A percentile compares a stretch with the other conserved stretches of the same genome.
These are phyloP conservation scores for Anthrax anthrax DNA, from an alignment of 2,888 invertebrate species.

Conservation along the genomic window DNA sequence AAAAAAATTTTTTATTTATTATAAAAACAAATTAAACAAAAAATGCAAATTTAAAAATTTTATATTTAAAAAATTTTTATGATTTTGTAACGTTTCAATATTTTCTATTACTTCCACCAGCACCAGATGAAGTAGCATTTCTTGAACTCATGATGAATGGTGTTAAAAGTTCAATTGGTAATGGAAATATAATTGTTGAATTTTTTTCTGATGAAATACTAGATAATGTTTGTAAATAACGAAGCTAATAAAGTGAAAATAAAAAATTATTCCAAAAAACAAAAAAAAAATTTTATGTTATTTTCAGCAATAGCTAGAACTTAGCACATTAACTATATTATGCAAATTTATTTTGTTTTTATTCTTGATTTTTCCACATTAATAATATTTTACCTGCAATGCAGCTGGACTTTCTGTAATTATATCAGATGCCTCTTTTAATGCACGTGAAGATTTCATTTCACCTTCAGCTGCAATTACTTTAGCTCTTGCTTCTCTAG, in stretches of 20 bases:
- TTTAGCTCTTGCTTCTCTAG: conserved; percentile 64
- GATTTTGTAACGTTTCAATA: no score
- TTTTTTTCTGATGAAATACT: conserved; percentile 89
- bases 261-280: background rate
- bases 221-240: conserved; percentile 81
- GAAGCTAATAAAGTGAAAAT: conserved; percentile 38
- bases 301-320: no score
- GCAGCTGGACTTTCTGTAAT: conserved; percentile 62
- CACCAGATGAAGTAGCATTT: background rate
- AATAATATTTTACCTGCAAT: conserved; percentile 34
- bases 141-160: conserved; percentile 19
- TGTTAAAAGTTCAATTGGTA: conserved; percentile 66
- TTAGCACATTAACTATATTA: no score
- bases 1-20: no score
- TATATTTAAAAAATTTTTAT: no score
- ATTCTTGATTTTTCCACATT: no score
- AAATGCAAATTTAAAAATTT: no score
- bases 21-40: no score
- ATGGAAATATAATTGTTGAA: conserved; percentile 85
- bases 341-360: background rate
- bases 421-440: conserved; percentile 73
- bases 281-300: no score
- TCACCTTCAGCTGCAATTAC: conserved; percentile 75
- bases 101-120: background rate
- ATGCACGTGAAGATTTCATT: conserved; percentile 62